A percentile compares a stretch with the other conserved stretches of the same genome.
Conservation (phyloP, 2,888 invertebrate genomes). For the Nomada lathburiana region DNA sequence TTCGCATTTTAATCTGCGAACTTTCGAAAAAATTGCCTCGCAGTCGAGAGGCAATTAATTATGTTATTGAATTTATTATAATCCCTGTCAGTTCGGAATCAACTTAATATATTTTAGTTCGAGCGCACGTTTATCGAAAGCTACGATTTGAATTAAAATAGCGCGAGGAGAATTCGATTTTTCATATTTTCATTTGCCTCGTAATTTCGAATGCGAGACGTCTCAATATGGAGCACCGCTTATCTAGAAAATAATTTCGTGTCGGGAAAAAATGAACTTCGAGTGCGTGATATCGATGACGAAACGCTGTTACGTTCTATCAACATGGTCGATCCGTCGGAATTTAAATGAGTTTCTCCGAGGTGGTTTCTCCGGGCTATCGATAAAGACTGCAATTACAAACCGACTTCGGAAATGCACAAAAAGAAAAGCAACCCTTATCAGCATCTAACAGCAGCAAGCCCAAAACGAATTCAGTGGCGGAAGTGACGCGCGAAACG, state of each 20-base stretch:
- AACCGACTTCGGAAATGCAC: background rate
- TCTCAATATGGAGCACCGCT: background rate
- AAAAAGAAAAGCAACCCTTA: background rate
- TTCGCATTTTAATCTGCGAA: no score
- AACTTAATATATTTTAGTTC: no score
- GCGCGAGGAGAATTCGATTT: no score
- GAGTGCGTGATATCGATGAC: slow-evolving; percentile 16
- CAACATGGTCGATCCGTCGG: slow-evolving; percentile 31
- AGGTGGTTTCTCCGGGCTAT: slow-evolving; percentile 21
- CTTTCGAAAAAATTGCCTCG: no score
- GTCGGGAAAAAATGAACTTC: background rate
- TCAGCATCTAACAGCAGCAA: background rate
- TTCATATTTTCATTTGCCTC: background rate
- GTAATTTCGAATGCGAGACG: background rate
- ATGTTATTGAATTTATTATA: no score
- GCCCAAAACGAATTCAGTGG: background rate
- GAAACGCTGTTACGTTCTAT: slow-evolving; percentile 36
- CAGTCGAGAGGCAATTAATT: no score
- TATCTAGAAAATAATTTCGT: slow-evolving; percentile 17
- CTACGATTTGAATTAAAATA: no score
- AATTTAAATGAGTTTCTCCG: slow-evolving; percentile 39
- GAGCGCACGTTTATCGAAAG: no score
- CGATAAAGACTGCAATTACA: slow-evolving; percentile 30
- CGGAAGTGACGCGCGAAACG: slow-evolving; percentile 28
- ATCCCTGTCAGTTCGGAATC: no score